Conservation (phyloP, 1,140 invertebrate genomes). For the Conus ventricosus region DNA sequence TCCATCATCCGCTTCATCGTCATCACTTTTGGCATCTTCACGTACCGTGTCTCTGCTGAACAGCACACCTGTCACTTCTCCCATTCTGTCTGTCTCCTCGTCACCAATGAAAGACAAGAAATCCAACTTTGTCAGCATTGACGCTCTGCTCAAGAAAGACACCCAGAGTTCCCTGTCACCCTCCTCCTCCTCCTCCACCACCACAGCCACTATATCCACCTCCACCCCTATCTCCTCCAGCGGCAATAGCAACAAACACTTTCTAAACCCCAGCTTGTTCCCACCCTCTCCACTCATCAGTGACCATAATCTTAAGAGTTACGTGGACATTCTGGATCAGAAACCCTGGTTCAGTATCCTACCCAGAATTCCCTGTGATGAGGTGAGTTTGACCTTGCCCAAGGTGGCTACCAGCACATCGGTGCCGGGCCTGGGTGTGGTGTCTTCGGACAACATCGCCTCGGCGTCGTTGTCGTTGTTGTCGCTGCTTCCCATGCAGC, state of each 20-base stretch:
- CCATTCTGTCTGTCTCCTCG: slow-evolving; percentile 40
- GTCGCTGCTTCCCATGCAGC: slow-evolving; percentile 22
- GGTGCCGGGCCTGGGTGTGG: slow-evolving; percentile 23
- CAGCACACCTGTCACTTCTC: slow-evolving; percentile 33
- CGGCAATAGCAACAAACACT: slow-evolving; percentile 48
- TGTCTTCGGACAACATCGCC: slow-evolving; percentile 32
- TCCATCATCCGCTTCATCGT: background rate
- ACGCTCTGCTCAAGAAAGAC: slow-evolving; percentile 68
- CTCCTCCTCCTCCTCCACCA: background rate
- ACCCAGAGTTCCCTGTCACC: slow-evolving; percentile 6
- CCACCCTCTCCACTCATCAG: slow-evolving; percentile 46
- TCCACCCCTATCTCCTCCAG: background rate
- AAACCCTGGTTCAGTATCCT: slow-evolving; percentile 81
- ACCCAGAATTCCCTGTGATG: slow-evolving; percentile 80
- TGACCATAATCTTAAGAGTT: slow-evolving; percentile 54
- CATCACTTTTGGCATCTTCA: background rate
- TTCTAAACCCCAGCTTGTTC: slow-evolving; percentile 51
- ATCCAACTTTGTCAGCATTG: slow-evolving; percentile 67
- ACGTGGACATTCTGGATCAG: slow-evolving; percentile 56
- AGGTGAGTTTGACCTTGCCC: slow-evolving; percentile 69
- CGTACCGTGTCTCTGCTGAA: slow-evolving; percentile 29
- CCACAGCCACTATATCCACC: background rate
- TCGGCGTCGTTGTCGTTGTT: slow-evolving; percentile 24
- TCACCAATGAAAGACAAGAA: slow-evolving; percentile 50
- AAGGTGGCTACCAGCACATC: background rate